Base-by-base conservation (phyloP, 2,888 invertebrate species). In the Isoperla grammatica region DNA sequence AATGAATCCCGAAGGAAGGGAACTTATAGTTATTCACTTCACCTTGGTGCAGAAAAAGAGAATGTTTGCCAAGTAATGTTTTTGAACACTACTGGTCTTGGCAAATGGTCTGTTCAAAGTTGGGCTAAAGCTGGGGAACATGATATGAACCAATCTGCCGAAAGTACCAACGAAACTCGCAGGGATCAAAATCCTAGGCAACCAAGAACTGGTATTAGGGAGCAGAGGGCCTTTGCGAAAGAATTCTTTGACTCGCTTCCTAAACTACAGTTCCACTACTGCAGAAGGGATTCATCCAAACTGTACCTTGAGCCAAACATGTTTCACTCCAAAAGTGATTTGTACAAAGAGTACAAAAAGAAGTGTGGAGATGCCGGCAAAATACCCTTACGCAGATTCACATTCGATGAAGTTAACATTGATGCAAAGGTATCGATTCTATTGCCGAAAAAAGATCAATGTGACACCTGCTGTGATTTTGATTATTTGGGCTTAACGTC, bases 401-500 rank as follows among this genome's bases (percentile, higher is more conserved):
- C 64, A 17, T 64, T 67, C 62, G 45, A 57, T 19, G 60, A 61
- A 56, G 58, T 63, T 40, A 63, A 67, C 53, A 53, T 63, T 13
- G 60, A 63, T 20, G 43, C 42, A 37, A 67, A 66, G 60, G 20
- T 69, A 13, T 60, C 62, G 42, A 48, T 69, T 13, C 67, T 65
- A 54, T 12, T 13, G 43, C 65, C 67, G 19, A 68, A 65, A 61
- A 69, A 68, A 64, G 67, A 68, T 53, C 61, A 60, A 48, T 67
- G 67, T 48, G 66, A 68, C 56, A 56, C 59, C 11, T 67, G 67
- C 50, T 64, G 64, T n/a, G n/a, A n/a, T n/a, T n/a, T n/a, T n/a
- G n/a, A n/a, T n/a, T n/a, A n/a, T n/a, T n/a, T n/a, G n/a, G n/a
- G n/a, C n/a, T n/a, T n/a, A n/a, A n/a, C n/a, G n/a, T n/a, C n/a